These are phyloP conservation scores for Telmatherina bonti DNA, from an alignment of 2,797 vertebrate species.

Conservation along the genomic window DNA sequence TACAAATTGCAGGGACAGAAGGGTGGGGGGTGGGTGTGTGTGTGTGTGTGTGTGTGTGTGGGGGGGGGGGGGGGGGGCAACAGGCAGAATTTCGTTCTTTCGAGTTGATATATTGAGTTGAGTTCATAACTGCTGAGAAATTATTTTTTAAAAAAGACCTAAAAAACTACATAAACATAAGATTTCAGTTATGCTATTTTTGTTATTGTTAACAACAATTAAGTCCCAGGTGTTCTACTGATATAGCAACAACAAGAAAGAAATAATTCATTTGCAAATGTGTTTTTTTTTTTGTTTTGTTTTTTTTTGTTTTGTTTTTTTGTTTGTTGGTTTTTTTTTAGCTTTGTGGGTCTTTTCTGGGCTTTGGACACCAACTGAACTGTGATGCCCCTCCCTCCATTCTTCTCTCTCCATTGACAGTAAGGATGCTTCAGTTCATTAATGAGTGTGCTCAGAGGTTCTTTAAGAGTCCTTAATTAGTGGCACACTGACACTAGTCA, in stretches of 20 bases:
- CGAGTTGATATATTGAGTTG: not conserved
- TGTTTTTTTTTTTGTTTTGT: slow-evolving; percentile 7
- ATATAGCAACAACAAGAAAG: not conserved
- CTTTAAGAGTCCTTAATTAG: slow-evolving; percentile 83
- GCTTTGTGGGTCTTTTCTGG: slow-evolving; percentile 23
- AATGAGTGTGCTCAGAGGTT: slow-evolving; percentile 78
- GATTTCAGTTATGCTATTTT: not conserved
- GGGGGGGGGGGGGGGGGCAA: slow-evolving; percentile 35
- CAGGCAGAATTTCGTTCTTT: slow-evolving; percentile 23
- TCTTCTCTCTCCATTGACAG: slow-evolving; percentile 58
- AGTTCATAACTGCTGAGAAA: not conserved
- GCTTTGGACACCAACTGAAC: slow-evolving; percentile 61
- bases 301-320: too few relatives aligned
- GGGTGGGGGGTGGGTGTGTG: too few relatives aligned
- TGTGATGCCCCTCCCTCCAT: slow-evolving; percentile 37
- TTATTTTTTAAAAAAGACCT: not conserved
- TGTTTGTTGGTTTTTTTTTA: not conserved
- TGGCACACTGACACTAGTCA: slow-evolving; percentile 73
- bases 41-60: too few relatives aligned
- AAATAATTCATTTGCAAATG: not conserved
- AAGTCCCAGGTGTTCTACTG: not conserved
- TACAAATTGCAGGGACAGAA: slow-evolving; percentile 51
- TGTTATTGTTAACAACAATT: not conserved
- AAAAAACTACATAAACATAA: not conserved
- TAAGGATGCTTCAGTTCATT: slow-evolving; percentile 79